Evolutionary conservation across 2,113 vertebrate species (phyloP).

Genomic region (Hemibates koningsi): DNA sequence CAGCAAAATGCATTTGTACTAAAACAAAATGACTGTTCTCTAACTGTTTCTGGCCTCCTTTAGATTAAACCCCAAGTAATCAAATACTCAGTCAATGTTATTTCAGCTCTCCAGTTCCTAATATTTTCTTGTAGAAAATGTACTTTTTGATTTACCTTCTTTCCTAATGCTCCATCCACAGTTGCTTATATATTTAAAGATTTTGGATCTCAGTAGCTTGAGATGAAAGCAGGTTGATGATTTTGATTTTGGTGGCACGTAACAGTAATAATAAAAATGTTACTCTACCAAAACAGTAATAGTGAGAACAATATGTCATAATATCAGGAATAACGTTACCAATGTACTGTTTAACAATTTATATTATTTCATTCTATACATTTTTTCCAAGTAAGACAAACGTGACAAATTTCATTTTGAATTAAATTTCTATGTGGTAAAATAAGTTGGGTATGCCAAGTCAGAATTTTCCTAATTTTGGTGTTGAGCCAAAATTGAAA

Average conservation of each 20-base stretch:
- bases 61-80: slow-evolving; percentile 46
- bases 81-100: slow-evolving; percentile 61
- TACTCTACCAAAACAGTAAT: background rate
- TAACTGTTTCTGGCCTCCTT: slow-evolving; percentile 64
- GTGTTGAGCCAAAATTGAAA: background rate
- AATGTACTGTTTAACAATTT: background rate
- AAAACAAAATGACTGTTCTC: slow-evolving; percentile 51
- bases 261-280: background rate
- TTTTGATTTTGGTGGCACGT: background rate
- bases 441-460: background rate
- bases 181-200: background rate
- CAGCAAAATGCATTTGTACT: slow-evolving; percentile 50
- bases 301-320: background rate
- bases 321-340: background rate
- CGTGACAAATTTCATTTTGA: background rate
- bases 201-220: background rate
- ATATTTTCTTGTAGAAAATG: slow-evolving; percentile 23
- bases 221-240: background rate
- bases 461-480: background rate
- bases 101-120: slow-evolving; percentile 15
- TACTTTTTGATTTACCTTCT: slow-evolving; percentile 6
- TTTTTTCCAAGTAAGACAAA: background rate
- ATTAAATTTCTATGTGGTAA: background rate
- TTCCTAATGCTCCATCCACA: background rate
- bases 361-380: background rate